A percentile compares a stretch with the other conserved stretches of the same genome.
Evolutionary conservation across 2,888 invertebrate species (phyloP).

Genomic region (Dolichopus griseipennis): DNA sequence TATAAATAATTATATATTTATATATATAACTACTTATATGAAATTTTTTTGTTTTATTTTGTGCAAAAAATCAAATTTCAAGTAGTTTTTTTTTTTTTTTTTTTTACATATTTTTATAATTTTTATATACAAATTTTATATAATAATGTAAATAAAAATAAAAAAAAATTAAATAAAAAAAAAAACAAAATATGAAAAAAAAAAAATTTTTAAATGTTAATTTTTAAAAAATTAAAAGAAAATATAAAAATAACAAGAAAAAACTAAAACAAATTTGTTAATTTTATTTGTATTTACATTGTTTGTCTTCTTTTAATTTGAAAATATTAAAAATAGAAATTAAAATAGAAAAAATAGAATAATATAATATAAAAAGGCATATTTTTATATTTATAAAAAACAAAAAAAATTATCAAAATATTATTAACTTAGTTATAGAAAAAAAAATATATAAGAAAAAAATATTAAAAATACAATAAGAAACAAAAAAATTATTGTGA

Average conservation of each 20-base stretch:
- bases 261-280: neutral
- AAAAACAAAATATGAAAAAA: no score
- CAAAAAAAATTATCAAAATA: no score
- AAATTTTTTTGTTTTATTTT: no score
- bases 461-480: constrained; percentile 24
- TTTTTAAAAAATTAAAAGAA: neutral
- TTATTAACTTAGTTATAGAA: neutral
- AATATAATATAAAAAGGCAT: neutral
- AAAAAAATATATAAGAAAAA: constrained; percentile 12
- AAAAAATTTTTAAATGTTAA: no score
- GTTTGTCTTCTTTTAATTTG: constrained; percentile 22
- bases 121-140: no score
- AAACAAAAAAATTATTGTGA: constrained; percentile 26
- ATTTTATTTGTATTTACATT: constrained; percentile 6
- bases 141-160: no score
- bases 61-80: no score
- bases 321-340: constrained; percentile 7
- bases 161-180: no score
- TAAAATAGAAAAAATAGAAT: constrained; percentile 10
- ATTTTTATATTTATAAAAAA: neutral
- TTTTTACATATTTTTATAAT: no score
- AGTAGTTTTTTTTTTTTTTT: no score
- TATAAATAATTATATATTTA: no score
- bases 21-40: no score
- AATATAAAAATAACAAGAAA: neutral